Conservation (phyloP, 2,888 invertebrate genomes). For the Prosopocoilus inquinatus region DNA sequence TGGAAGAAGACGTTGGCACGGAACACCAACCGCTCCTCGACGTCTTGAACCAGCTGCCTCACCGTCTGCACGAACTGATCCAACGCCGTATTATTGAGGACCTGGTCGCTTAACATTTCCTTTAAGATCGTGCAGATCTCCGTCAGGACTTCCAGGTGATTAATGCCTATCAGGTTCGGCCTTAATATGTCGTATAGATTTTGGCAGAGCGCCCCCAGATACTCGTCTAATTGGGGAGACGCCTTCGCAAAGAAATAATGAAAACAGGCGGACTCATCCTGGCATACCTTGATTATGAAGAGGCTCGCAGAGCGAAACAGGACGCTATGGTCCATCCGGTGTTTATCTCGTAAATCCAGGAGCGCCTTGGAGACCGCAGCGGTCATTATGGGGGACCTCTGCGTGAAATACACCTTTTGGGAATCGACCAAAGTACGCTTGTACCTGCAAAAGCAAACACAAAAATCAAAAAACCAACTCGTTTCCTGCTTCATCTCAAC, state of each 20-base stretch:
- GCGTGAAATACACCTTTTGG: slow-evolving; percentile 78
- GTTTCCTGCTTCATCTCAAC: no score
- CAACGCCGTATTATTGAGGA: slow-evolving; percentile 66
- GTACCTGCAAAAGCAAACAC: slow-evolving; percentile 56
- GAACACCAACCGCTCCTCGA: slow-evolving; percentile 94
- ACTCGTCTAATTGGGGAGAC: slow-evolving; percentile 67
- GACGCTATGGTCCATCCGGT: slow-evolving; percentile 76
- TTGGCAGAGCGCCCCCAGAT: slow-evolving; percentile 81
- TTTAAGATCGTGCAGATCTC: slow-evolving; percentile 93
- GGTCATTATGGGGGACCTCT: slow-evolving; percentile 65
- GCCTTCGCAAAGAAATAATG: slow-evolving; percentile 81
- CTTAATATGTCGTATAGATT: slow-evolving; percentile 88
- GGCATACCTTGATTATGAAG: slow-evolving; percentile 87
- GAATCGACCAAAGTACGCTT: slow-evolving; percentile 72
- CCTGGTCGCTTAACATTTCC: slow-evolving; percentile 89
- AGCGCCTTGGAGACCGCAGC: slow-evolving; percentile 71
- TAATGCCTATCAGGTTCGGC: slow-evolving; percentile 93
- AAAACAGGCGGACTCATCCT: slow-evolving; percentile 91
- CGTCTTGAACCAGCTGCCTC: slow-evolving; percentile 85
- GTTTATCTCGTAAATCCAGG: slow-evolving; percentile 60
- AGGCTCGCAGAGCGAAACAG: slow-evolving; percentile 84
- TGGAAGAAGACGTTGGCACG: slow-evolving; percentile 91
- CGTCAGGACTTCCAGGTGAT: slow-evolving; percentile 94
- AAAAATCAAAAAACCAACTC: slow-evolving; percentile 3
- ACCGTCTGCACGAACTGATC: slow-evolving; percentile 72